phyloP scores from a whole-genome alignment of 2,888 invertebrate species.

The Punctoribates punctum region DNA sequence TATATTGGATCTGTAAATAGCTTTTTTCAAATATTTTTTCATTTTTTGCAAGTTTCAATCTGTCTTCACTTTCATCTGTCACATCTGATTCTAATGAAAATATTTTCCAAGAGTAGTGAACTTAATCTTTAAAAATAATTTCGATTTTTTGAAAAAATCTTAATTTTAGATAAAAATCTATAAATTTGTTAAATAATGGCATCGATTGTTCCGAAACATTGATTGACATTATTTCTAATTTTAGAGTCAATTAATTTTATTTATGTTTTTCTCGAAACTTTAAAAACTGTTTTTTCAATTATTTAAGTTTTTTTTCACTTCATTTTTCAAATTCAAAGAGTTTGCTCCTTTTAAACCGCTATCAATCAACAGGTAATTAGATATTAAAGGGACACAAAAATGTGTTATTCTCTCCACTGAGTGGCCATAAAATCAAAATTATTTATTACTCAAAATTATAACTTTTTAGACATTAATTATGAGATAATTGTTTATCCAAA shows the following conservation, averaged over 20 bases:
- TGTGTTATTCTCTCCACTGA: too few species aligned
- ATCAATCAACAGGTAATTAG: too few species aligned
- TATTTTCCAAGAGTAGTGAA: background rate
- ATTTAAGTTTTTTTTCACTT: background rate
- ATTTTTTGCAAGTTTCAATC: too few species aligned
- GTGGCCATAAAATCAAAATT: too few species aligned
- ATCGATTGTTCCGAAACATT: background rate
- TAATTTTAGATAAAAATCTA: background rate
- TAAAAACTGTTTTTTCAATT: background rate
- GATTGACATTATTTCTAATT: conserved; percentile 1
- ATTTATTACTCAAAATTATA: background rate
- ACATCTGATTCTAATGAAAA: background rate
- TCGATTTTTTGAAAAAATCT: background rate
- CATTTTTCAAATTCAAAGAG: background rate
- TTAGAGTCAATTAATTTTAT: background rate
- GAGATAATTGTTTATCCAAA: conserved; percentile 51
- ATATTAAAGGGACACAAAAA: too few species aligned
- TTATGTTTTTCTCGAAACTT: background rate
- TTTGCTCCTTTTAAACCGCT: too few species aligned
- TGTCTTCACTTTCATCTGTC: background rate
- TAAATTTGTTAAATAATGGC: background rate
- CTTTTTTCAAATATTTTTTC: background rate
- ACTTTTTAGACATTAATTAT: background rate
- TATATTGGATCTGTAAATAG: conserved; percentile 82
- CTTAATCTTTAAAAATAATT: too few species aligned